Base-by-base conservation (phyloP, 2,888 invertebrate species). In the Cephus spinipes region DNA sequence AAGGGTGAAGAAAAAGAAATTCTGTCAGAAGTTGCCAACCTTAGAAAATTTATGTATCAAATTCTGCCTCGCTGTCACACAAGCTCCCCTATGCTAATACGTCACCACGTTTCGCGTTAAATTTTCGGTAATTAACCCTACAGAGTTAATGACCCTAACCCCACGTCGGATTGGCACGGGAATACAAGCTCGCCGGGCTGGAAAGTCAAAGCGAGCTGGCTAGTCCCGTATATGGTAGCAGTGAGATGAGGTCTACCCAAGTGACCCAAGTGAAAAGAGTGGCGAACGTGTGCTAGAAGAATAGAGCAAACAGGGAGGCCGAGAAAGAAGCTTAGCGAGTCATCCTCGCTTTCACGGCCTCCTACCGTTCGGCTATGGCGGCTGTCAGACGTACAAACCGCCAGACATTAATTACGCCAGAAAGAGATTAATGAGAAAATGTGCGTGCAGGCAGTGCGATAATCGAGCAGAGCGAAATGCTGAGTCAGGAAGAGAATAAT, bases 401-500 rank as follows among this genome's bases (percentile, higher is more conserved):
- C 82, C 83, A 80, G 84, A 86, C 87, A 87, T 88, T 88, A 88
- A 88, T 88, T 88, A 86, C 85, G 81, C 77, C 82, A 79, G 85
- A 84, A 84, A 86, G 87, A 88, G 87, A 88, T 88, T 87, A 87
- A 88, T 86, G 86, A 86, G 86, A 81, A 85, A 85, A 81, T 81
- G 82, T 83, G 84, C 82, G 84, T 84, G 83, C 82, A 80, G 82
- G 81, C 78, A 80, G 77, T 79, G 79, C 80, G 79, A 85, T 85
- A 83, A 86, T 87, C 84, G 86, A 84, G 83, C 81, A 73, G 75
- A 81, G 74, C 82, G 83, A 84, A 86, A 75, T 74, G 84, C 87
- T 86, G 86, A 87, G 85, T 87, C 87, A 87, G 79, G 75, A 73
- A 35, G 69, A 68, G 79, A 81, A 80, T 80, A 82, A 81, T 78